Conservation (phyloP, 1,140 invertebrate genomes). For the Stegodyphus mimosarum region DNA sequence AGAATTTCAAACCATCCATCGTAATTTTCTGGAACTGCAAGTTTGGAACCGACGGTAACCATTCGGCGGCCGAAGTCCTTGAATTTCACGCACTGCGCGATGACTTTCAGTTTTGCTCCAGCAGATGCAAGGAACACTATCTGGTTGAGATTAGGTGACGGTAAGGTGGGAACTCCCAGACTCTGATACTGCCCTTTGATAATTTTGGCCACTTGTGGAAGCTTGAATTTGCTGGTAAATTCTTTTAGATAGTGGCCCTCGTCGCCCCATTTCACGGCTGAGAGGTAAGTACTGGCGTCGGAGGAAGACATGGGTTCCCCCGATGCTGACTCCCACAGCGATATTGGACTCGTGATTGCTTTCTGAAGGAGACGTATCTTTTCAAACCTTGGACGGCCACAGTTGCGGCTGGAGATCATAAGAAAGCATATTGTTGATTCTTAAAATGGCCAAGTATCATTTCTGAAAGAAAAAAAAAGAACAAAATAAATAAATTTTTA, state of each 20-base stretch:
- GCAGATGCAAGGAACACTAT: conserved; percentile 85
- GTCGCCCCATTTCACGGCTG: conserved; percentile 79
- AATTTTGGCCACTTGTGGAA: conserved; percentile 89
- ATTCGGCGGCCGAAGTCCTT: conserved; percentile 80
- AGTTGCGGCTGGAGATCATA: background rate
- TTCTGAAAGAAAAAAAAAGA: background rate
- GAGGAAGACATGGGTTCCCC: conserved; percentile 34
- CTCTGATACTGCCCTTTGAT: conserved; percentile 92
- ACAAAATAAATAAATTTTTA: too few relatives aligned
- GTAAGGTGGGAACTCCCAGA: conserved; percentile 85
- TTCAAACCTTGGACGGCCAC: background rate
- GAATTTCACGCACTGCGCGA: conserved; percentile 88
- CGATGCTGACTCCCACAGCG: background rate
- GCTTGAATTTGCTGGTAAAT: conserved; percentile 80
- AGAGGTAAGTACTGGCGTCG: conserved; percentile 61
- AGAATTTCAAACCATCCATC: conserved; percentile 92
- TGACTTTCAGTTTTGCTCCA: conserved; percentile 84
- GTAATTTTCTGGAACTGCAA: conserved; percentile 90
- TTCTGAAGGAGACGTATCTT: background rate
- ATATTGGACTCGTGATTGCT: background rate
- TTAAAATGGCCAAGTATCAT: background rate
- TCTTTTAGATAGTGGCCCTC: conserved; percentile 83
- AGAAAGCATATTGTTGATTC: background rate
- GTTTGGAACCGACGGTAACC: conserved; percentile 81
- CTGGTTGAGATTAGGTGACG: conserved; percentile 83